Conservation (phyloP, 2,797 vertebrate genomes). For the Sternarchorhynchus goeldii region DNA sequence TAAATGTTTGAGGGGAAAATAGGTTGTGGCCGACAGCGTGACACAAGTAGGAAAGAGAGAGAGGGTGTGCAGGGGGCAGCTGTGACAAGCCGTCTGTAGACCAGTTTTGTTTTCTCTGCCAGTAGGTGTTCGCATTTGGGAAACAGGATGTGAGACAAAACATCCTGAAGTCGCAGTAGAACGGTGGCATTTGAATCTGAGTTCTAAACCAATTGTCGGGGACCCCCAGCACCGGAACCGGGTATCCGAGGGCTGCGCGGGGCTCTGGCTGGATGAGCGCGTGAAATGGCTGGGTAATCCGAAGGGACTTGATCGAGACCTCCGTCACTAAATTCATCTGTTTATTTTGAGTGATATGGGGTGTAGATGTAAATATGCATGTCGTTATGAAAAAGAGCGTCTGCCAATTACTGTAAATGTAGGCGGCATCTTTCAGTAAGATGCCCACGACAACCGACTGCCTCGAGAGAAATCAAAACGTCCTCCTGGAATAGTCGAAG, state of each 20-base stretch:
- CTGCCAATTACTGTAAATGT: not conserved
- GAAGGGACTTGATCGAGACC: too few species aligned
- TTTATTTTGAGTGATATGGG: not conserved
- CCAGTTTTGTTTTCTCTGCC: not conserved
- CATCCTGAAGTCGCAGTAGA: not conserved
- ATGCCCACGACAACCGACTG: not conserved
- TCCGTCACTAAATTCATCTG: too few species aligned
- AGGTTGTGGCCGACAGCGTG: slow-evolving; percentile 33
- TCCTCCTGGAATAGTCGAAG: slow-evolving; percentile 30
- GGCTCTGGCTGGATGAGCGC: too few species aligned
- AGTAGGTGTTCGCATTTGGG: not conserved
- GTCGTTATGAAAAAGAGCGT: too few species aligned
- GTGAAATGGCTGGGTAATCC: too few species aligned
- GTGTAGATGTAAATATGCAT: not conserved
- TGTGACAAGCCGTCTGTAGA: not conserved
- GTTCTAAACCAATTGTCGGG: too few species aligned
- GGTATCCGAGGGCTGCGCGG: too few species aligned
- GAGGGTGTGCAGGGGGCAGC: not conserved
- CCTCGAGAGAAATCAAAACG: slow-evolving; percentile 30
- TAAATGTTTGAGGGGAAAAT: slow-evolving; percentile 48
- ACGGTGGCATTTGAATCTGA: not conserved
- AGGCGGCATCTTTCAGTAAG: slow-evolving; percentile 21
- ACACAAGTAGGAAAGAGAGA: not conserved
- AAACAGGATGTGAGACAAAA: not conserved
- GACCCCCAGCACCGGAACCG: too few species aligned